Evolutionary conservation across 2,113 vertebrate species (phyloP).

Genomic region (Siniperca chuatsi): DNA sequence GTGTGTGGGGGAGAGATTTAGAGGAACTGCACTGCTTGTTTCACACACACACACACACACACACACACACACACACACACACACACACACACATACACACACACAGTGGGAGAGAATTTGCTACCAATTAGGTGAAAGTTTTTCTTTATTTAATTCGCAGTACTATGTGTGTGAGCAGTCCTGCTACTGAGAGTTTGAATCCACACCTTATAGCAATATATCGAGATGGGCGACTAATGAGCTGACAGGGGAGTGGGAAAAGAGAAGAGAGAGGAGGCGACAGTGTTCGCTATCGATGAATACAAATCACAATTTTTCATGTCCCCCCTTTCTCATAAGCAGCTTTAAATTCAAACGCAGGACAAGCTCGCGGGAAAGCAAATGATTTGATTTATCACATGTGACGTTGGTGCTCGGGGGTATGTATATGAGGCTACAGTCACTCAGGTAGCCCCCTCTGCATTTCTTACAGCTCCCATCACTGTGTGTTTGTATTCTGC

Average conservation of each 20-base stretch:
- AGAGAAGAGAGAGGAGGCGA: slow-evolving; percentile 34
- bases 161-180: slow-evolving; percentile 52
- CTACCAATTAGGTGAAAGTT: slow-evolving; percentile 57
- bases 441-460: slow-evolving; percentile 49
- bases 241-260: slow-evolving; percentile 67
- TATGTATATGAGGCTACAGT: slow-evolving; percentile 31
- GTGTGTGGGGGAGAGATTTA: background rate
- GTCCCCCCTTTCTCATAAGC: slow-evolving; percentile 61
- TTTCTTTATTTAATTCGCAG: slow-evolving; percentile 61
- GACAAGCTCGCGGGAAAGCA: slow-evolving; percentile 44
- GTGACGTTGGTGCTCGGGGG: slow-evolving; percentile 43
- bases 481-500: slow-evolving; percentile 52
- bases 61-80: background rate
- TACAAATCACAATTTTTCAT: slow-evolving; percentile 59
- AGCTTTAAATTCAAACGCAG: slow-evolving; percentile 58
- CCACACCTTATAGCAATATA: slow-evolving; percentile 64
- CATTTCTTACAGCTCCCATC: slow-evolving; percentile 31
- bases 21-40: background rate
- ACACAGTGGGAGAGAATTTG: background rate
- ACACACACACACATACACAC: background rate
- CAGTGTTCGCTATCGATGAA: slow-evolving; percentile 60
- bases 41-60: background rate
- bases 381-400: slow-evolving; percentile 72
- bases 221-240: slow-evolving; percentile 73
- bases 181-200: slow-evolving; percentile 66